phyloP scores from a whole-genome alignment of 2,797 vertebrate genomes.

The Pseudochaenichthys georgianus region DNA sequence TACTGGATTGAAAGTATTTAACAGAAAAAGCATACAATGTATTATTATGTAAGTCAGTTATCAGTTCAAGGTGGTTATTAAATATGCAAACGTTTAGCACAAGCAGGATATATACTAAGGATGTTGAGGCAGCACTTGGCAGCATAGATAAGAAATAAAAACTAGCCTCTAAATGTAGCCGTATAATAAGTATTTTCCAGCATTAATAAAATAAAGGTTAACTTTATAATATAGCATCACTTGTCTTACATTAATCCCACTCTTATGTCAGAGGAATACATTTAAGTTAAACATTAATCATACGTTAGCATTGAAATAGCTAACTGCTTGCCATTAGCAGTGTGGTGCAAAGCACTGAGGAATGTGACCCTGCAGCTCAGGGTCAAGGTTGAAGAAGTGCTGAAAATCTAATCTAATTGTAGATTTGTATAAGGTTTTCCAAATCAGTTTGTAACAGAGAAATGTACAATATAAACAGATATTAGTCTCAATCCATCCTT shows the following conservation, averaged over 20 bases:
- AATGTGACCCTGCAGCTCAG: slow-evolving; percentile 46
- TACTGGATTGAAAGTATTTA: slow-evolving; percentile 25
- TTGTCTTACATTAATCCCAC: neutral
- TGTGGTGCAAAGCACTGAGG: slow-evolving; percentile 57
- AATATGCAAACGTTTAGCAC: slow-evolving; percentile 45
- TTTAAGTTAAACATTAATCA: slow-evolving; percentile 37
- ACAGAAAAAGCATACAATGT: slow-evolving; percentile 17
- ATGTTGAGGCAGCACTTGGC: slow-evolving; percentile 34
- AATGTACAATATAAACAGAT: neutral
- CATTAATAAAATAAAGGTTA: slow-evolving; percentile 7
- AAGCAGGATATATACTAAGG: slow-evolving; percentile 12
- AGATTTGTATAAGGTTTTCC: slow-evolving; percentile 13
- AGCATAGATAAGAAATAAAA: slow-evolving; percentile 20
- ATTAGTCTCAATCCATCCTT: neutral
- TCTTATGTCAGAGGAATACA: slow-evolving; percentile 23
- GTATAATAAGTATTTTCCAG: slow-evolving; percentile 11
- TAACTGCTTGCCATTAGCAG: slow-evolving; percentile 34
- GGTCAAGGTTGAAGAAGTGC: slow-evolving; percentile 9
- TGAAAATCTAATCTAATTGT: slow-evolving; percentile 11
- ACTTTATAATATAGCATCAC: neutral
- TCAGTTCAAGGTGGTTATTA: slow-evolving; percentile 34
- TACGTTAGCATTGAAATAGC: slow-evolving; percentile 5
- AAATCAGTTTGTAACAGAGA: slow-evolving; percentile 5
- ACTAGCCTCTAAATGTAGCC: neutral
- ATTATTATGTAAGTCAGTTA: slow-evolving; percentile 1